phyloP scores from a whole-genome alignment of 2,888 invertebrate species.

The Andrena bucephala region DNA sequence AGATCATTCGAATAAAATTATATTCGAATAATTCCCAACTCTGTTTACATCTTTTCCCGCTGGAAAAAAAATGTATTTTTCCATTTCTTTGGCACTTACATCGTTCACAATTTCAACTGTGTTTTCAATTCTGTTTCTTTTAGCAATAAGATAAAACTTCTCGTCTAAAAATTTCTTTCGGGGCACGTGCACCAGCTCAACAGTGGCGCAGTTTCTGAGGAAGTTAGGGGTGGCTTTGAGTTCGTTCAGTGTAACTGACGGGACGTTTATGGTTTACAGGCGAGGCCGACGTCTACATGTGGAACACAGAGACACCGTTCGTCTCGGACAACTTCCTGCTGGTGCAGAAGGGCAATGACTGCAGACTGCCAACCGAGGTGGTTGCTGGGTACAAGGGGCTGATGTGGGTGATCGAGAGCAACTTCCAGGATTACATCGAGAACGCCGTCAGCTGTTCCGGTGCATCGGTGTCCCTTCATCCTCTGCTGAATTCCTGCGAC shows the following conservation, averaged over 20 bases:
- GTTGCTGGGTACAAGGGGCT: conserved; percentile 87
- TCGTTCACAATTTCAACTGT: too few relatives aligned
- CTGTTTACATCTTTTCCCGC: too few relatives aligned
- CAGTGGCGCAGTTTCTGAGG: too few relatives aligned
- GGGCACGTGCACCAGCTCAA: too few relatives aligned
- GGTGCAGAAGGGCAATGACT: conserved; percentile 87
- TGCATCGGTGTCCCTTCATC: conserved; percentile 88
- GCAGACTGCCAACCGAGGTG: conserved; percentile 88
- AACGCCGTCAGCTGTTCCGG: conserved; percentile 88
- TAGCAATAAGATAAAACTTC: too few relatives aligned
- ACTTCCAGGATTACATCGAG: conserved; percentile 88
- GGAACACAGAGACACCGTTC: conserved; percentile 88
- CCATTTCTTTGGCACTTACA: too few relatives aligned
- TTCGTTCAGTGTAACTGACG: neutral
- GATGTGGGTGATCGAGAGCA: conserved; percentile 89
- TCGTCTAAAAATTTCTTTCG: too few relatives aligned
- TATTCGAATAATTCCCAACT: too few relatives aligned
- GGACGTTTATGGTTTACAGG: conserved; percentile 78
- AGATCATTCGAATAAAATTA: too few relatives aligned
- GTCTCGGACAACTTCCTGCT: conserved; percentile 86
- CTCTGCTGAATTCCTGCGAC: conserved; percentile 86
- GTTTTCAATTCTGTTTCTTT: too few relatives aligned
- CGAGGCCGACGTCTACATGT: conserved; percentile 88
- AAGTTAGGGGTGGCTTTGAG: neutral
- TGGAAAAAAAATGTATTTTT: too few relatives aligned